Evolutionary conservation across 2,888 invertebrate genomes (phyloP).

Genomic region (Gortyna flavago): DNA sequence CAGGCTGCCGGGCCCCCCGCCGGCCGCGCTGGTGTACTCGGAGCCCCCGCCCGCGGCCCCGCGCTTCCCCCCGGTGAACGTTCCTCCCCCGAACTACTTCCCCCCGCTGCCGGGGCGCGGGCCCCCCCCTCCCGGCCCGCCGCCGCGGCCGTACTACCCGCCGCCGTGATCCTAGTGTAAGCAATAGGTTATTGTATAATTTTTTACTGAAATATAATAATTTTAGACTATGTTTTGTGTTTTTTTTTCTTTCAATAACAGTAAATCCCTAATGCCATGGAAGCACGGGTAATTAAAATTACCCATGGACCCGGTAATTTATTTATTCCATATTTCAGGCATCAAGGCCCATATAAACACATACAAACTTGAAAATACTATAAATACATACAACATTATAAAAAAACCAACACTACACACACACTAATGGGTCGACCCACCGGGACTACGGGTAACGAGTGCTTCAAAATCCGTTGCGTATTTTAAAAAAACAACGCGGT

Average conservation of each 20-base stretch:
- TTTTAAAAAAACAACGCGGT: too few relatives aligned
- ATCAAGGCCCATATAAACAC: too few relatives aligned
- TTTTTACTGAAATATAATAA: slow-evolving; percentile 87
- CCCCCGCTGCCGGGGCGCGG: slow-evolving; percentile 76
- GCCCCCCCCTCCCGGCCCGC: slow-evolving; percentile 78
- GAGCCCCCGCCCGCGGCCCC: slow-evolving; percentile 84
- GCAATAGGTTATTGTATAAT: slow-evolving; percentile 75
- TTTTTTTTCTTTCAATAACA: slow-evolving; percentile 56
- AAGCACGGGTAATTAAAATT: too few relatives aligned
- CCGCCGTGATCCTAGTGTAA: slow-evolving; percentile 79
- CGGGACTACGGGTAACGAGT: too few relatives aligned
- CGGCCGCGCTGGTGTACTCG: slow-evolving; percentile 80
- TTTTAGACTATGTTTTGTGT: slow-evolving; percentile 71
- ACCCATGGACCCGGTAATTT: too few relatives aligned
- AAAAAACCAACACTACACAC: too few relatives aligned
- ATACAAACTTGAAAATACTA: too few relatives aligned
- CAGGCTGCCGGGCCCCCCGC: slow-evolving; percentile 76
- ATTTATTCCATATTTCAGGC: too few relatives aligned
- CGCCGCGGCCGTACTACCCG: slow-evolving; percentile 84
- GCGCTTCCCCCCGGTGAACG: slow-evolving; percentile 79
- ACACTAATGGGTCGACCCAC: too few relatives aligned
- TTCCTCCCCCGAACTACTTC: slow-evolving; percentile 85
- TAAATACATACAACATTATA: too few relatives aligned
- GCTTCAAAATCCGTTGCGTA: too few relatives aligned
- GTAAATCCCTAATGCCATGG: too few relatives aligned